Conservation (phyloP, 2,888 invertebrate species). For the Dolichopus griseipennis region DNA sequence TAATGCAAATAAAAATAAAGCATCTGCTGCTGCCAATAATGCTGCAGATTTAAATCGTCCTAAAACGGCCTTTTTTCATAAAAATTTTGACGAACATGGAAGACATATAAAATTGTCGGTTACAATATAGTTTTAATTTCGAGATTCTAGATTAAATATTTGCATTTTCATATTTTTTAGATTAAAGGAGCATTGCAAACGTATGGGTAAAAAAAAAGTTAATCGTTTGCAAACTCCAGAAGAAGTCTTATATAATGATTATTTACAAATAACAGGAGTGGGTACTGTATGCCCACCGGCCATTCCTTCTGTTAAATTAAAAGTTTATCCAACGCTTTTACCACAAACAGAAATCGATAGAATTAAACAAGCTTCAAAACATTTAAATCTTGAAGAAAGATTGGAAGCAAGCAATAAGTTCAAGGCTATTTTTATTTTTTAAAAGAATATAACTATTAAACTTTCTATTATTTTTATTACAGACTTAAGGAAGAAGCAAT, state of each 20-base stretch:
- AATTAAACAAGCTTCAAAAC: conserved; percentile 51
- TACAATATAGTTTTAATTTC: not conserved
- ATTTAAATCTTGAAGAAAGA: conserved; percentile 45
- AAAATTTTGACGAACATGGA: not conserved
- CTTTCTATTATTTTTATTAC: not conserved
- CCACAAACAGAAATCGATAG: conserved; percentile 52
- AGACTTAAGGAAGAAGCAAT: conserved; percentile 42
- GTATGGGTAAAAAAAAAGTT: not conserved
- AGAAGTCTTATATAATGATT: not conserved
- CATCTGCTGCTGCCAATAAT: not conserved
- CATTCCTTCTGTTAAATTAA: conserved; percentile 1
- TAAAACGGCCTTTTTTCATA: not conserved
- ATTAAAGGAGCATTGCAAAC: not conserved
- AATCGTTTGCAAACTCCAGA: not conserved
- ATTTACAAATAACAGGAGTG: not conserved
- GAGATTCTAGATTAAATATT: not conserved
- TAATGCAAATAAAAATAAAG: not conserved
- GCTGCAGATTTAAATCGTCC: not conserved
- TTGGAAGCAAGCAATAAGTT: conserved; percentile 38
- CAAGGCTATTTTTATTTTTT: not conserved
- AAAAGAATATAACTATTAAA: not conserved
- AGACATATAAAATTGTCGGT: not conserved
- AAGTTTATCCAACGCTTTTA: conserved; percentile 50
- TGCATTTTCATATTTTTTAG: not conserved
- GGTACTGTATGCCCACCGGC: not conserved